Conservation (phyloP, 2,797 vertebrate species). For the Acanthornis magna region DNA sequence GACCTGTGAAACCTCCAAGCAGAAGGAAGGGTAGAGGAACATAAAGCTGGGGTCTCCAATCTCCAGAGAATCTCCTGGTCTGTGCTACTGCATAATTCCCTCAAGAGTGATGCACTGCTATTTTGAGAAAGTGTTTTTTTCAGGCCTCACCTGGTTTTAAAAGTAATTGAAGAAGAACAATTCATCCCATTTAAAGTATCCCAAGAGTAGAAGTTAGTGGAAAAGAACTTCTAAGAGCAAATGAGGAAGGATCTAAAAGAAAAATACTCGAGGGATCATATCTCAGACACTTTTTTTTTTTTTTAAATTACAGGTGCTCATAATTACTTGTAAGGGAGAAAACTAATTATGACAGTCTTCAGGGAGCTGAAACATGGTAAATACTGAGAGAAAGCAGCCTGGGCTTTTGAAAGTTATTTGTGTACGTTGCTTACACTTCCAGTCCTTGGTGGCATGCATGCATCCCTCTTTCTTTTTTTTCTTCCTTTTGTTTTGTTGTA, state of each 20-base stretch:
- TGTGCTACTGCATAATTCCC: neutral
- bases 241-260: conserved; percentile 60
- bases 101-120: neutral
- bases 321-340: conserved; percentile 64
- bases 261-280: neutral
- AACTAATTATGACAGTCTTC: conserved; percentile 53
- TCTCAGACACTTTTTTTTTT: conserved; percentile 45
- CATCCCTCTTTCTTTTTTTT: neutral
- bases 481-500: neutral
- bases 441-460: neutral
- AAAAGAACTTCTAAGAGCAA: conserved; percentile 47
- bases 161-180: conserved; percentile 40
- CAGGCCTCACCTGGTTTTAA: neutral
- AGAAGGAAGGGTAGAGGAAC: neutral
- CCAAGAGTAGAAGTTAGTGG: conserved; percentile 26
- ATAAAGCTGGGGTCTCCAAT: neutral
- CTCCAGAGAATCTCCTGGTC: neutral
- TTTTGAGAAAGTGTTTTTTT: conserved; percentile 22
- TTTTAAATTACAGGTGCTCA: conserved; percentile 55
- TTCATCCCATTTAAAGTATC: conserved; percentile 41
- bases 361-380: conserved; percentile 39
- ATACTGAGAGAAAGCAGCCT: conserved; percentile 32
- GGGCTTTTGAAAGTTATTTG: conserved; percentile 7
- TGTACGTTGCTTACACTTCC: neutral
- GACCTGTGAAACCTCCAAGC: neutral